Conservation (phyloP, 2,113 vertebrate genomes). For the Zapus hudsonius region DNA sequence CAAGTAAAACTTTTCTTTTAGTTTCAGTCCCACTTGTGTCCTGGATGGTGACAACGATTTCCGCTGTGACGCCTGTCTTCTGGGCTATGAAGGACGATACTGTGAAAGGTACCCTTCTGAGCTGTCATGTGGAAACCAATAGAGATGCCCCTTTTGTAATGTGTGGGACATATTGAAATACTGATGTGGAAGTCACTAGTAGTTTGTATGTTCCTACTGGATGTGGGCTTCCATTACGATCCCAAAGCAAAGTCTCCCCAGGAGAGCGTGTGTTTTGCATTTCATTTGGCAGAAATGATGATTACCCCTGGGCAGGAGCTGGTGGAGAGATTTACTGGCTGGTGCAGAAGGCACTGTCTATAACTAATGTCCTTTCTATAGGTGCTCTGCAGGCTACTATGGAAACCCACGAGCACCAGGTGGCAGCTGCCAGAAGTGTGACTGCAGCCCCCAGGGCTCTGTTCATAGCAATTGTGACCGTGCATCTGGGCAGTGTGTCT, state of each 20-base stretch:
- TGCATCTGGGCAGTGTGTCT: constrained; percentile 89
- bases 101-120: constrained; percentile 90
- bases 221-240: background rate
- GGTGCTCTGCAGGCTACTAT: constrained; percentile 92
- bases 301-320: rapidly evolving
- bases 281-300: background rate
- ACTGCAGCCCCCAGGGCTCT: constrained; percentile 89
- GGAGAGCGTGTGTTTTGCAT: background rate
- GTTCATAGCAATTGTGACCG: constrained; percentile 85
- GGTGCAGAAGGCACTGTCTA: rapidly evolving
- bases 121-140: rapidly evolving
- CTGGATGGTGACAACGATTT: constrained; percentile 88
- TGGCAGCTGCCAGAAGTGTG: constrained; percentile 87
- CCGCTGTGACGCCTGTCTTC: constrained; percentile 90
- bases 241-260: background rate
- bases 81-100: constrained; percentile 93
- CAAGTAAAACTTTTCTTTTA: constrained; percentile 77
- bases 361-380: constrained; percentile 59
- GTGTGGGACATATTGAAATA: background rate
- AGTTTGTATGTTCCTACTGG: background rate
- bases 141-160: rapidly evolving
- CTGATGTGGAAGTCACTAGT: background rate
- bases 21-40: constrained; percentile 94
- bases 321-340: rapidly evolving
- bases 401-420: constrained; percentile 87